These are phyloP conservation scores for Gavialis gangeticus DNA, from an alignment of 2,113 vertebrate species.

Conservation along the genomic window DNA sequence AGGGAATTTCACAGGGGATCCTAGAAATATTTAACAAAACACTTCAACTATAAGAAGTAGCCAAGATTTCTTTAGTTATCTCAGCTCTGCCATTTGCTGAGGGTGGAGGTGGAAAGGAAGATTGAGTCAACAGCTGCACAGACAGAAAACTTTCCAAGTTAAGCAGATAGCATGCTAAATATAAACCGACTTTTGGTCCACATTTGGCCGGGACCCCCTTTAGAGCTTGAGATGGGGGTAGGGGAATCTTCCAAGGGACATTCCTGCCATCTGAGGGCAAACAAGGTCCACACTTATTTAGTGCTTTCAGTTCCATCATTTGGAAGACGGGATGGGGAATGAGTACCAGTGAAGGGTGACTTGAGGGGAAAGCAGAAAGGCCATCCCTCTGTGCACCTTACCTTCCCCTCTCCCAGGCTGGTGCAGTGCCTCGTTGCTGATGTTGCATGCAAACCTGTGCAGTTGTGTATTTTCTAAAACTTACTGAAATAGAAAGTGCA, in stretches of 20 bases:
- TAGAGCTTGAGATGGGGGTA: background rate
- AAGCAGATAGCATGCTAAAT: background rate
- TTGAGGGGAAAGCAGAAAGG: background rate
- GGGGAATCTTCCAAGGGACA: background rate
- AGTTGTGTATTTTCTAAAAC: background rate
- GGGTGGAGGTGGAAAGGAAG: background rate
- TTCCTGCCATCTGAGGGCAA: background rate
- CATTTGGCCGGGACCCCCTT: background rate
- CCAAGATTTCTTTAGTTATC: background rate
- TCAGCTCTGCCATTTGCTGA: background rate
- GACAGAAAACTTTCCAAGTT: background rate
- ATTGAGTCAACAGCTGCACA: background rate
- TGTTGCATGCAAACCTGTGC: background rate
- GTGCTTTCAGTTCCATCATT: background rate
- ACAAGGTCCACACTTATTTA: background rate
- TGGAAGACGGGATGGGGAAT: background rate
- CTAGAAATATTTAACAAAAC: background rate
- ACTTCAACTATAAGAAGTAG: background rate
- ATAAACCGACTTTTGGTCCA: background rate
- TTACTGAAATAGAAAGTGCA: background rate
- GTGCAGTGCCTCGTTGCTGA: background rate
- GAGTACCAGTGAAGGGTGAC: background rate
- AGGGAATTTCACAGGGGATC: accelerated
- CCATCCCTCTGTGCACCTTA: background rate
- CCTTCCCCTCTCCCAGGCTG: background rate